These are phyloP conservation scores for Cynopterus brachyotis DNA, from an alignment of 2,113 vertebrate species.

Conservation along the genomic window DNA sequence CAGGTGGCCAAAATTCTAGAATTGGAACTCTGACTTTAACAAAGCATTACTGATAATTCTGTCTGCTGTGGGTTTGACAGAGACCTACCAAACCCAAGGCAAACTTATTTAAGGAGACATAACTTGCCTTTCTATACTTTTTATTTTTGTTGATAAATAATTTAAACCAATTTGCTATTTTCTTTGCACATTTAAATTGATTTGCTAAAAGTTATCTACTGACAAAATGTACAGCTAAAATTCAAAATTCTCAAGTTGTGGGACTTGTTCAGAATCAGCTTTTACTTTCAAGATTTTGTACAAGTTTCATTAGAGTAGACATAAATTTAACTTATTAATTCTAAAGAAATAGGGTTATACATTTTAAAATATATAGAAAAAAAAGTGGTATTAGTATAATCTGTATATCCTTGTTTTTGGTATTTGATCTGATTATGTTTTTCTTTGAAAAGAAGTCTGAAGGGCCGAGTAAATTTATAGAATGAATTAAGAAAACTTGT, in stretches of 20 bases:
- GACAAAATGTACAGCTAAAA: not conserved
- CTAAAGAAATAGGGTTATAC: not conserved
- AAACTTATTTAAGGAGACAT: not conserved
- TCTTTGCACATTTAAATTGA: not conserved
- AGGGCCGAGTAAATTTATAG: not conserved
- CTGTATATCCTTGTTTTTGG: not conserved
- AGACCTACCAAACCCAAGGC: not conserved
- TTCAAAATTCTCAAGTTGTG: not conserved
- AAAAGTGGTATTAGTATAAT: not conserved
- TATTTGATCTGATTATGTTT: not conserved
- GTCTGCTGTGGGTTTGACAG: not conserved
- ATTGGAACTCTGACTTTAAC: not conserved
- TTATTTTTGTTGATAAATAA: not conserved
- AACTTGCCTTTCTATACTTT: not conserved
- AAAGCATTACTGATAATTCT: not conserved
- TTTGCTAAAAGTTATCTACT: constrained; percentile 33
- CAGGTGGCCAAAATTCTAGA: not conserved
- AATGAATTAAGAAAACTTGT: constrained; percentile 12
- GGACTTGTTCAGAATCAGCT: not conserved
- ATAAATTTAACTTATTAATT: not conserved
- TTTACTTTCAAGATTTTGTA: not conserved
- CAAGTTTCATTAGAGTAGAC: not conserved
- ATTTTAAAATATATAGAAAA: not conserved
- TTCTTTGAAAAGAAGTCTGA: not conserved
- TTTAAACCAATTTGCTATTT: not conserved